These are phyloP conservation scores for Diplazon laetatorius DNA, from an alignment of 2,888 invertebrate genomes.

Conservation along the genomic window DNA sequence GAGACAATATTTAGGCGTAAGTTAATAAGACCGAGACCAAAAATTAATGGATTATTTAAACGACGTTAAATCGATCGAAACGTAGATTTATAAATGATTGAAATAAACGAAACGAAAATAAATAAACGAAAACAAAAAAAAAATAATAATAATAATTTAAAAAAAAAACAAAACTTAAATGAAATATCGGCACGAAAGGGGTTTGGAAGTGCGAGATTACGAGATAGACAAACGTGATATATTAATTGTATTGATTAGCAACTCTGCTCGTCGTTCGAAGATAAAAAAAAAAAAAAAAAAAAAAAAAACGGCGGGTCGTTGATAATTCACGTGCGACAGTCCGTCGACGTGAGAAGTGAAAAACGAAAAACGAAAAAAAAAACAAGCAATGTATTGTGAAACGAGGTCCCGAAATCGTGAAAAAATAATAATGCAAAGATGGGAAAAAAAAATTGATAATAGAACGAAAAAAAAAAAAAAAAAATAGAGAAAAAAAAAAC, in stretches of 20 bases:
- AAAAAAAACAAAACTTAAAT: conserved; percentile 41
- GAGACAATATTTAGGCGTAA: conserved; percentile 81
- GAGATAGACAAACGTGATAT: conserved; percentile 66
- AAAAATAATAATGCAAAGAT: no score
- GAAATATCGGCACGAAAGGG: conserved; percentile 41
- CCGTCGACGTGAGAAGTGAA: no score
- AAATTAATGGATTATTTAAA: conserved; percentile 78
- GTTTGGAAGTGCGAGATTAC: conserved; percentile 52
- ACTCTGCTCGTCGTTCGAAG: conserved; percentile 44
- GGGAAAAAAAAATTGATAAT: no score
- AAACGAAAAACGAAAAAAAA: no score
- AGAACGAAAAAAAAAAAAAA: conserved; percentile 28
- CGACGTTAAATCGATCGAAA: conserved; percentile 67
- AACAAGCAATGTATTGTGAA: no score
- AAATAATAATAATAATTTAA: no score
- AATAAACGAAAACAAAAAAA: no score
- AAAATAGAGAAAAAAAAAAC: conserved; percentile 33
- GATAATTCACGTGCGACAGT: no score
- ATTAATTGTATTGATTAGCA: conserved; percentile 63
- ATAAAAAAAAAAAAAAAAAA: conserved; percentile 29
- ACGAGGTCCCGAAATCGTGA: no score
- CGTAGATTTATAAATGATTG: conserved; percentile 60
- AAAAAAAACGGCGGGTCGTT: no score
- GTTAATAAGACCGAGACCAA: conserved; percentile 79
- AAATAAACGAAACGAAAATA: no score